Conservation (phyloP, 2,888 invertebrate species). For the Pedicia rivosa region DNA sequence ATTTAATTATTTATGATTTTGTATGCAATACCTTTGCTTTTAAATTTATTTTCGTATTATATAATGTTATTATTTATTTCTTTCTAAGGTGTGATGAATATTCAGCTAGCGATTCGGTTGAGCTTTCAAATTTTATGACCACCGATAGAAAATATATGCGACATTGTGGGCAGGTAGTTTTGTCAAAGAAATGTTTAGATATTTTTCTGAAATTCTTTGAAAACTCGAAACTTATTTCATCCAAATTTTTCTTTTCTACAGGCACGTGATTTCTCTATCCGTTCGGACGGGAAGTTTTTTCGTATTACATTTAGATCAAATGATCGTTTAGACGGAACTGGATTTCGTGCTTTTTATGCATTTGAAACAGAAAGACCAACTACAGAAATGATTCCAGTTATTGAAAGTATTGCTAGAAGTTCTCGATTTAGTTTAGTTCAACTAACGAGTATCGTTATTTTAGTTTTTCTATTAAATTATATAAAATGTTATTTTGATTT, state of each 20-base stretch:
- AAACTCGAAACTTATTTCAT: background rate
- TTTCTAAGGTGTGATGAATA: slow-evolving; percentile 69
- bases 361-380: slow-evolving; percentile 48
- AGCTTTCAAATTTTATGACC: slow-evolving; percentile 88
- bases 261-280: slow-evolving; percentile 44
- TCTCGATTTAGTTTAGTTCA: slow-evolving; percentile 3
- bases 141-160: slow-evolving; percentile 78
- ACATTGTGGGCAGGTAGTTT: slow-evolving; percentile 66
- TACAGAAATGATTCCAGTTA: slow-evolving; percentile 16
- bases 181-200: background rate
- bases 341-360: slow-evolving; percentile 84
- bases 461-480: slow-evolving; percentile 4
- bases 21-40: background rate
- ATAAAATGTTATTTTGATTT: slow-evolving; percentile 4
- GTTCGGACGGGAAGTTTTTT: slow-evolving; percentile 85
- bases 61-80: too few relatives aligned
- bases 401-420: slow-evolving; percentile 6
- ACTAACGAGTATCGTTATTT: background rate
- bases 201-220: background rate
- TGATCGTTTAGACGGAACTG: slow-evolving; percentile 82
- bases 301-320: slow-evolving; percentile 90
- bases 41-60: slow-evolving; percentile 7
- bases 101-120: slow-evolving; percentile 89
- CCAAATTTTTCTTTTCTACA: background rate
- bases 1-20: background rate